Percentiles rank a stretch among this genome's conserved stretches.
Conservation (phyloP, 2,797 vertebrate species). For the Iguana delicatissima region DNA sequence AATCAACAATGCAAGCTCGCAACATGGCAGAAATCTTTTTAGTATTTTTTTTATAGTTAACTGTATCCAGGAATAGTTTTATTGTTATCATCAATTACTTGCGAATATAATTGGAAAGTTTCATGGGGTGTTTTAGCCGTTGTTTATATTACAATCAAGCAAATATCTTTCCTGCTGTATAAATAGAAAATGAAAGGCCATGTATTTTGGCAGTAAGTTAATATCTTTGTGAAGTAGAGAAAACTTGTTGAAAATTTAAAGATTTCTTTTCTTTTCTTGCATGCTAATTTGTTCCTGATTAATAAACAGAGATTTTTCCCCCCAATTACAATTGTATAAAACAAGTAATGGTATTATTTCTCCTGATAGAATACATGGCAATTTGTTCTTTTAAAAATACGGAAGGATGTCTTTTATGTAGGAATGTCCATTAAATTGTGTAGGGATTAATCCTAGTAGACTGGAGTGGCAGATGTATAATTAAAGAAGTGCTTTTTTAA, state of each 20-base stretch:
- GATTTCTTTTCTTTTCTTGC: background rate
- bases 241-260: background rate
- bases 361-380: background rate
- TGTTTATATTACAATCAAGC: background rate
- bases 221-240: background rate
- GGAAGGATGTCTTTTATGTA: background rate
- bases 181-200: background rate
- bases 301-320: background rate
- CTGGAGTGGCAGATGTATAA: background rate
- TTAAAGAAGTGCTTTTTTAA: background rate
- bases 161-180: background rate
- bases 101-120: background rate
- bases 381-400: conserved; percentile 25
- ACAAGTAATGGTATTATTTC: background rate
- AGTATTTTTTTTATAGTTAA: background rate
- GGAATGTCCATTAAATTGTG: background rate
- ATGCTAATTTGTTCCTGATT: background rate
- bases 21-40: background rate
- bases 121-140: background rate
- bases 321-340: background rate
- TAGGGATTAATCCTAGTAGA: background rate
- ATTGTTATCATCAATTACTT: background rate
- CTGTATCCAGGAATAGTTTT: background rate
- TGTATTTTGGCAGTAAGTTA: background rate
- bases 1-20: background rate